Percentiles rank a stretch among this genome's conserved stretches.
phyloP scores from a whole-genome alignment of 2,797 vertebrate species.

The Neosilurus mollespiculum region DNA sequence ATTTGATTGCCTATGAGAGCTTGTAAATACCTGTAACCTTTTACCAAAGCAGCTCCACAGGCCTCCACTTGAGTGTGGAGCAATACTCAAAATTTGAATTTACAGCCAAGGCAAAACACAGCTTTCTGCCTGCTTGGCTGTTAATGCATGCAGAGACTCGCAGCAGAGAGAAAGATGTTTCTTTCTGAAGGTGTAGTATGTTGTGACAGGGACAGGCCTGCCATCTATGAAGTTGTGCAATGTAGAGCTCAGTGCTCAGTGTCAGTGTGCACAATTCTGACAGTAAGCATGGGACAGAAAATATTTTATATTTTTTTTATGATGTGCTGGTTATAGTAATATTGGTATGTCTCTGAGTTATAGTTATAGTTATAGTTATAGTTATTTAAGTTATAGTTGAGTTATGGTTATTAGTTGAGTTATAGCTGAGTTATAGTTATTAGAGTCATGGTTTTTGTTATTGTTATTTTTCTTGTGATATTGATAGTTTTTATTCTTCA shows the following conservation, averaged over 20 bases:
- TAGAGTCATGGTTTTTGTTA: no score
- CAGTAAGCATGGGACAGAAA: not conserved
- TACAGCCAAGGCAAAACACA: slow-evolving; percentile 31
- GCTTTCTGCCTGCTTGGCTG: slow-evolving; percentile 24
- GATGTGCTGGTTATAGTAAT: not conserved
- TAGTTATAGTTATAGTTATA: no score
- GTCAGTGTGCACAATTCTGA: not conserved
- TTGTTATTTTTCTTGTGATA: no score
- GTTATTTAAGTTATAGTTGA: no score
- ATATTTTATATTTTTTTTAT: no score
- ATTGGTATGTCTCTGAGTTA: slow-evolving; percentile 5
- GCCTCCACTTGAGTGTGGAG: slow-evolving; percentile 30
- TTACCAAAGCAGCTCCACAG: slow-evolving; percentile 18
- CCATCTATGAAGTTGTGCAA: slow-evolving; percentile 5
- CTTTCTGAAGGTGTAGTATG: not conserved
- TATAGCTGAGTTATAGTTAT: no score
- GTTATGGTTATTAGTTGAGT: no score
- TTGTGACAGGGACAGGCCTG: not conserved
- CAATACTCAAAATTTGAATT: slow-evolving; percentile 18
- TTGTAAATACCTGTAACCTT: slow-evolving; percentile 30
- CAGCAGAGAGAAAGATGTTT: slow-evolving; percentile 24
- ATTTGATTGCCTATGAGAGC: slow-evolving; percentile 1
- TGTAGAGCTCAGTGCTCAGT: not conserved
- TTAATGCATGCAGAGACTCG: slow-evolving; percentile 39
- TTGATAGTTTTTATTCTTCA: no score